These are phyloP conservation scores for Amphiduros pacificus DNA, from an alignment of 2,888 invertebrate species.

Conservation along the genomic window DNA sequence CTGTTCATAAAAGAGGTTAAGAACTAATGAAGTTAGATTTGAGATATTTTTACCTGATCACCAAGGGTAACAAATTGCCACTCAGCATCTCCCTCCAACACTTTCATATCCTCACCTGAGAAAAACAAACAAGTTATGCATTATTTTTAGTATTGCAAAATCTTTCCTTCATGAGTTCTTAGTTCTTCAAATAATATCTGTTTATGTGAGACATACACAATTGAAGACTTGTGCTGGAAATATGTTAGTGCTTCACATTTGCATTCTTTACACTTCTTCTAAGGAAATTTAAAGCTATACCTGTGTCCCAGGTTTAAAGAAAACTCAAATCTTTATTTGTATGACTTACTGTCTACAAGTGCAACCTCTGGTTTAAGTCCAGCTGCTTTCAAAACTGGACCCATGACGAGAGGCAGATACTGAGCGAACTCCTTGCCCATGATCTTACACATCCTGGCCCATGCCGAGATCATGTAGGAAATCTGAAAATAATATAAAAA, in stretches of 20 bases:
- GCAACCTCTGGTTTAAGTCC: conserved; percentile 92
- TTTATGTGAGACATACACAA: no score
- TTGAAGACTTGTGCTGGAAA: no score
- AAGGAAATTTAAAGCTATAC: not conserved
- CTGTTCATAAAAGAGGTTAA: no score
- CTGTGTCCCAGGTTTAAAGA: not conserved
- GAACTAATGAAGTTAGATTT: no score
- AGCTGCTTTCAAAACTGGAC: conserved; percentile 87
- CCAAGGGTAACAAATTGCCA: conserved; percentile 94
- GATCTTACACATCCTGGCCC: conserved; percentile 98
- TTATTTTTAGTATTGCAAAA: not conserved
- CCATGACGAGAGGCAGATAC: conserved; percentile 93
- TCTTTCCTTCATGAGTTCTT: not conserved
- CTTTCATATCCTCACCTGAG: conserved; percentile 66
- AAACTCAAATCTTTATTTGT: not conserved
- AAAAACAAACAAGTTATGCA: conserved; percentile 7
- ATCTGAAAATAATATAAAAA: conserved; percentile 67
- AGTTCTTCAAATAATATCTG: no score
- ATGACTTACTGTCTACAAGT: conserved; percentile 76
- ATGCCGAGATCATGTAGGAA: conserved; percentile 96
- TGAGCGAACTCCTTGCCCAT: conserved; percentile 83
- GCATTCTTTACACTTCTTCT: not conserved
- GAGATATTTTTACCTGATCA: conserved; percentile 73
- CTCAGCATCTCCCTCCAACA: conserved; percentile 82
- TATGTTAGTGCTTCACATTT: no score